Evolutionary conservation across 2,888 invertebrate genomes (phyloP).

Genomic region (Belgica antarctica): DNA sequence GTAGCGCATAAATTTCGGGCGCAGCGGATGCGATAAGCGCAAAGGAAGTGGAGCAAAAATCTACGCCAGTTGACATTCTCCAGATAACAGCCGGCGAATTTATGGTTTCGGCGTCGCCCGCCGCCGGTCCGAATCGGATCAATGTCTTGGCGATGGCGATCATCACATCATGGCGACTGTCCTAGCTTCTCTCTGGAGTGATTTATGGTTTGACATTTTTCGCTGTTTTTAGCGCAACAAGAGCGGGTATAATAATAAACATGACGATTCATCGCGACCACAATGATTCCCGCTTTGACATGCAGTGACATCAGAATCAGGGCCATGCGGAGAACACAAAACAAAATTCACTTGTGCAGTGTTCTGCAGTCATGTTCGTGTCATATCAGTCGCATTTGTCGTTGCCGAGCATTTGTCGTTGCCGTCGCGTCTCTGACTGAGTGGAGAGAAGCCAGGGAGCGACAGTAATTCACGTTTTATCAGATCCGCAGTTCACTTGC

Average conservation of each 20-base stretch:
- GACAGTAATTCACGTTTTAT: too few relatives aligned
- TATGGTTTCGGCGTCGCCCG: background rate
- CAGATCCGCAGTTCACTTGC: too few relatives aligned
- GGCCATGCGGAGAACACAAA: background rate
- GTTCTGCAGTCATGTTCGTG: too few relatives aligned
- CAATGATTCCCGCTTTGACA: conserved; percentile 6
- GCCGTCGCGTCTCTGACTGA: too few relatives aligned
- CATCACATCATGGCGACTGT: conserved; percentile 7
- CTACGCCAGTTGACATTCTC: conserved; percentile 16
- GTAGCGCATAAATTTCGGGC: too few relatives aligned
- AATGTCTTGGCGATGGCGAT: background rate
- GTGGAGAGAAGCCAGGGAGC: too few relatives aligned
- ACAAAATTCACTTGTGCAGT: background rate
- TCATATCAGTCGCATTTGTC: too few relatives aligned
- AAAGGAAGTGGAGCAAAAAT: too few relatives aligned
- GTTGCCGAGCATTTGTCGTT: too few relatives aligned
- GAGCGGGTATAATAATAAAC: background rate
- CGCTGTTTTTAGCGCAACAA: background rate
- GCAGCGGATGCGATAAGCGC: too few relatives aligned
- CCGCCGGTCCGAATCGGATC: background rate
- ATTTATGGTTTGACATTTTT: conserved; percentile 17
- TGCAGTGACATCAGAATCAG: background rate
- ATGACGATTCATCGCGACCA: background rate
- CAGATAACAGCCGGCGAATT: background rate
- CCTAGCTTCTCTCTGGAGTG: background rate